Evolutionary conservation across 2,113 vertebrate genomes (phyloP).

Genomic region (Ammodramus savannarum): DNA sequence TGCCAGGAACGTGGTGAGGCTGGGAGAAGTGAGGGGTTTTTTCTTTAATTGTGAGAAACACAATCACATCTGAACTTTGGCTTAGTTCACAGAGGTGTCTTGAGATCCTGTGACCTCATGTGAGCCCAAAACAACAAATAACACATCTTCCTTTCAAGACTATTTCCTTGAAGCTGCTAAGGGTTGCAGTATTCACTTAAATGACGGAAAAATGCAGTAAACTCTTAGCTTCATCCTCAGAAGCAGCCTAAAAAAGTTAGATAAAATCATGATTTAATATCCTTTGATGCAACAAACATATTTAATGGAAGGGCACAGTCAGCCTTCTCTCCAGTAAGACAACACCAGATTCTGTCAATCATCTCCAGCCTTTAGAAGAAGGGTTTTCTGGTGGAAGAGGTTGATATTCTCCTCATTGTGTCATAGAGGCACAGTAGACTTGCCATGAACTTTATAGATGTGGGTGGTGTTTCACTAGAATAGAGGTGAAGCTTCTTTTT

Average conservation of each 20-base stretch:
- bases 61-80: background rate
- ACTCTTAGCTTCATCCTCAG: background rate
- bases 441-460: background rate
- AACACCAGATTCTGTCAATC: background rate
- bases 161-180: background rate
- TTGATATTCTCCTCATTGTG: background rate
- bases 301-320: background rate
- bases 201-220: background rate
- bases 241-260: background rate
- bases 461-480: background rate
- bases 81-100: background rate
- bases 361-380: background rate
- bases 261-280: background rate
- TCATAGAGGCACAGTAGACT: background rate
- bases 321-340: background rate
- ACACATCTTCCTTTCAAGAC: accelerated
- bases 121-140: background rate
- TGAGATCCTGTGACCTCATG: background rate
- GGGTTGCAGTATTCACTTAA: background rate
- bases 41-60: background rate
- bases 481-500: background rate
- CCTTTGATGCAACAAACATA: background rate
- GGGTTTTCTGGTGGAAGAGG: background rate
- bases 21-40: background rate
- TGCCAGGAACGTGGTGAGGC: background rate